Evolutionary conservation across 2,113 vertebrate species (phyloP).

Genomic region (Anolis carolinensis): DNA sequence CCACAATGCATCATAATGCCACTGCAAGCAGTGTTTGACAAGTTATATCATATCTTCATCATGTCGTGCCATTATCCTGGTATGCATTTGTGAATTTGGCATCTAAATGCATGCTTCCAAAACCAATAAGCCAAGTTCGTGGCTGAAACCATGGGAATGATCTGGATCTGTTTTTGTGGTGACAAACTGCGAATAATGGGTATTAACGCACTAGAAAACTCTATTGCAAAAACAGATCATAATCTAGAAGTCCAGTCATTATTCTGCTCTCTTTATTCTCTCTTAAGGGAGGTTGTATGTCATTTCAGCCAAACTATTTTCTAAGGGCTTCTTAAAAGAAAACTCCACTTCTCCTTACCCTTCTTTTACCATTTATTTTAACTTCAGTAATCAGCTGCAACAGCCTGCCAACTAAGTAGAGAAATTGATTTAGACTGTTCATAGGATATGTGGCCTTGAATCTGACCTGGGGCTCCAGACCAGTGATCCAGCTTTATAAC

Average conservation of each 20-base stretch:
- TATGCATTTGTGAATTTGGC: neutral
- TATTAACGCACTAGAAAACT: neutral
- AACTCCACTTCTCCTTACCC: no score
- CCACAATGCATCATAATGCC: neutral
- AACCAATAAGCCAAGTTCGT: neutral
- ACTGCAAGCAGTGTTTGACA: neutral
- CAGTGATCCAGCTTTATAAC: neutral
- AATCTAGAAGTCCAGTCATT: neutral
- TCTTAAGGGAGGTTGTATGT: neutral
- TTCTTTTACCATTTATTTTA: neutral
- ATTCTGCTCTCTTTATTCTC: no score
- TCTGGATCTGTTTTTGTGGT: neutral
- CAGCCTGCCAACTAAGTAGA: neutral
- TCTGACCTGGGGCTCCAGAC: neutral
- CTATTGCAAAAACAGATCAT: neutral
- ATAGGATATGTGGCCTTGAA: neutral
- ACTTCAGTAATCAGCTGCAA: no score
- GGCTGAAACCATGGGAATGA: neutral
- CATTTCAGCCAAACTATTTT: neutral
- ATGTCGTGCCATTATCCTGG: neutral
- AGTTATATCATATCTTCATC: neutral
- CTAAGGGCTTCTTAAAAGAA: neutral
- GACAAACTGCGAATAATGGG: neutral
- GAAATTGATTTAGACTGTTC: neutral
- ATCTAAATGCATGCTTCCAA: neutral